Evolutionary conservation across 2,797 vertebrate species (phyloP), one percentile per base, ranked within the genome.

Genomic region (Strix occidentalis): DNA sequence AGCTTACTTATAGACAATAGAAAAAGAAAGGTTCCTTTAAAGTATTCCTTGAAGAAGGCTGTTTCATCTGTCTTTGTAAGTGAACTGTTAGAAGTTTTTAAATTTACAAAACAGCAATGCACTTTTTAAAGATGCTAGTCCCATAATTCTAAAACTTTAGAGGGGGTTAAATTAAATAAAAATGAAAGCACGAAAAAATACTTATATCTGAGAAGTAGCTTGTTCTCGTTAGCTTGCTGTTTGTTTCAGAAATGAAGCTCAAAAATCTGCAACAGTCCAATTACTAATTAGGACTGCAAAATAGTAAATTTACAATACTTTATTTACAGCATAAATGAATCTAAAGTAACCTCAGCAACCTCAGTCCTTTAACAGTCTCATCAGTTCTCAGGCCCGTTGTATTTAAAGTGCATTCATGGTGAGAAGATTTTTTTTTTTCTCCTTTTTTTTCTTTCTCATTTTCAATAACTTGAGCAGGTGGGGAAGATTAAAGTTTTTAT

Each of bases 401-500:
- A 63, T 57, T 87, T 85, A 65, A 75, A 60, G 61, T 70, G 13
- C 18, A 26, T 84, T 71, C 13, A 3, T 84, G 29, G 25, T 68
- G 23, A 60, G 45, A 66, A 24, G 8, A 12, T 17, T 21, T 80
- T 87, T 80, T 25, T 19, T 41, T 41, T 45, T 45, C 6, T 24
- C 3, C 8, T n/a, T 65, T 51, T 63, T 69, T 65, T 37, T 81
- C 4, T 16, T 66, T 69, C 54, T 75, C 2, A 25, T 90, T 84
- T 90, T 84, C 65, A 86, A 29, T 92, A 91, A 83, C 28, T 81
- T 60, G n/a, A 90, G 39, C 94, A 93, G 88, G 90, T 92, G 61
- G 46, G 46, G 33, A 87, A 91, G 65, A 89, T 85, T 95, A 95
- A 93, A 84, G 50, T 63, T 84, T 87, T 91, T 91, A 11, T 91